Conservation (phyloP, 2,113 vertebrate species). For the Podilymbus podiceps region DNA sequence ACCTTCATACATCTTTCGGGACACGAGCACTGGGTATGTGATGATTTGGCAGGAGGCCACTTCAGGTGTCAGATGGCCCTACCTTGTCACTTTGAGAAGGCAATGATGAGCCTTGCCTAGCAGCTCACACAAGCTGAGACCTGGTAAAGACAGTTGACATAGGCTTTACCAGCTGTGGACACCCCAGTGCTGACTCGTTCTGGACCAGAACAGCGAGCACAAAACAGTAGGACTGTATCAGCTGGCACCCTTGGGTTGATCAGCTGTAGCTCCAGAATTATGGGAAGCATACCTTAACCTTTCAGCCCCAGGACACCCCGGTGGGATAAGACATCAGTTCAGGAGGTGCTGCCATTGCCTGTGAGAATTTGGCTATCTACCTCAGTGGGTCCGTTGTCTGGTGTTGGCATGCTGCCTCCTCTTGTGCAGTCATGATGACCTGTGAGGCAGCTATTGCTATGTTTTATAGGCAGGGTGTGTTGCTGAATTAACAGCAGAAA, state of each 20-base stretch:
- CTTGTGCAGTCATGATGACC: neutral
- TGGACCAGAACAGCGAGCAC: neutral
- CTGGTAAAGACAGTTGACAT: neutral
- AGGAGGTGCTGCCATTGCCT: neutral
- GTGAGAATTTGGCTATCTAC: neutral
- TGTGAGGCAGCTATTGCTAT: neutral
- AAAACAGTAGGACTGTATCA: neutral
- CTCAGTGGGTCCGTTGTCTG: neutral
- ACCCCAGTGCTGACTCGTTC: accelerated
- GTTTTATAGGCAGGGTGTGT: neutral
- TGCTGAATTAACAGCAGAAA: neutral
- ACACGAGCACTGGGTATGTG: neutral
- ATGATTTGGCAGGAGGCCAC: neutral
- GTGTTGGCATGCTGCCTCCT: neutral
- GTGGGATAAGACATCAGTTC: neutral
- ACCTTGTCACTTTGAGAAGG: neutral
- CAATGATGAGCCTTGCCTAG: neutral
- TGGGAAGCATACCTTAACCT: neutral
- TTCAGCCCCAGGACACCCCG: neutral
- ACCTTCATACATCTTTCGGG: neutral
- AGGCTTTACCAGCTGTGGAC: neutral
- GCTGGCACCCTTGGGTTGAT: neutral
- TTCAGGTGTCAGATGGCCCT: neutral
- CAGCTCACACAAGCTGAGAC: neutral
- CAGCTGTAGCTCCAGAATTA: neutral